A percentile compares a stretch with the other conserved stretches of the same genome.
Conservation (phyloP, 2,888 invertebrate species). For the Drosophila prostipennis region DNA sequence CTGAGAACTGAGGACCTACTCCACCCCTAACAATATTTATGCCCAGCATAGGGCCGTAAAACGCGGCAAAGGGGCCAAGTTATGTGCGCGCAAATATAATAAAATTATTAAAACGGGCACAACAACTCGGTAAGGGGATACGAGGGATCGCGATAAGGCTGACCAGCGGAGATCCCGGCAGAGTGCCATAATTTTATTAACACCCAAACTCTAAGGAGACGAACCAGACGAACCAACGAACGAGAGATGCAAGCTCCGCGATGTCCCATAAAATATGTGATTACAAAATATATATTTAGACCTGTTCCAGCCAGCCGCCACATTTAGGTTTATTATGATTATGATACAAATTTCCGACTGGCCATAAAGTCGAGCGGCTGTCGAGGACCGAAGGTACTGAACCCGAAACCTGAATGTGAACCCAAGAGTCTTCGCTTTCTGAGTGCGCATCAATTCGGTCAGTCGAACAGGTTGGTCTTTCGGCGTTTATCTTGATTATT, state of each 20-base stretch:
- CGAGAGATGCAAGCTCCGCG: conserved; percentile 35
- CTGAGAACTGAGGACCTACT: conserved; percentile 4
- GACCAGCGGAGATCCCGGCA: conserved; percentile 4
- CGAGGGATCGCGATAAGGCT: conserved; percentile 57
- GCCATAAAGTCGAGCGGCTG: conserved; percentile 48
- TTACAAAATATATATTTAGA: conserved; percentile 73
- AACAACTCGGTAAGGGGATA: conserved; percentile 60
- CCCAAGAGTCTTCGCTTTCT: conserved; percentile 1
- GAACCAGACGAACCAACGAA: conserved; percentile 6
- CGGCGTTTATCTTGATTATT: conserved; percentile 74
- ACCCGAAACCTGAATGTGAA: not conserved
- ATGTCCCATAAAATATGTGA: conserved; percentile 78
- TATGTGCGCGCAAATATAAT: conserved; percentile 73
- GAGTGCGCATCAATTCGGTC: conserved; percentile 74
- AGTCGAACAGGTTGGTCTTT: conserved; percentile 69
- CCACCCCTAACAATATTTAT: conserved; percentile 54
- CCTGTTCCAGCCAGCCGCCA: conserved; percentile 50
- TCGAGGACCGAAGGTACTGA: conserved; percentile 16
- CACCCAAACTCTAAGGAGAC: conserved; percentile 55
- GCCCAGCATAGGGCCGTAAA: conserved; percentile 55
- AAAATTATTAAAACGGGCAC: conserved; percentile 69
- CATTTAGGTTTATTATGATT: conserved; percentile 73
- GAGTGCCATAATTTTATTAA: conserved; percentile 72
- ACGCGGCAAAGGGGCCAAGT: conserved; percentile 51
- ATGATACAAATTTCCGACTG: conserved; percentile 68